These are phyloP conservation scores for Psettodes erumei DNA, from an alignment of 2,113 vertebrate species.

Conservation along the genomic window DNA sequence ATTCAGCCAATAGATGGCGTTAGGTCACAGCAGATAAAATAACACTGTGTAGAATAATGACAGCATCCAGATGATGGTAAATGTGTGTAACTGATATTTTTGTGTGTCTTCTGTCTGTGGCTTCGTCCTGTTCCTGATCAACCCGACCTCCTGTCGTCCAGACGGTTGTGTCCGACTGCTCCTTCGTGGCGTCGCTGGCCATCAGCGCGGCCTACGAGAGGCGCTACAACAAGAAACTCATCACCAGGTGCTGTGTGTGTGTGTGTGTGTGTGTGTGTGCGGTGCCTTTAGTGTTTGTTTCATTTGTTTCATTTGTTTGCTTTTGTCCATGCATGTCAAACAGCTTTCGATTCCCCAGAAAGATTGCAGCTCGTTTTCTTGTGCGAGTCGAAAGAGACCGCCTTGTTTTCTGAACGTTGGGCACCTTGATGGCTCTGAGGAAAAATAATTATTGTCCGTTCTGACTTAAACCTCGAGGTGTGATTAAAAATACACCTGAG, in stretches of 20 bases:
- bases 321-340: background rate
- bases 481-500: too few species aligned
- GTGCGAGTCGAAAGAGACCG: too few species aligned
- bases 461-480: too few species aligned
- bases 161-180: slow-evolving; percentile 99
- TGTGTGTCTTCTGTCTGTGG: background rate
- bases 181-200: slow-evolving; percentile 96
- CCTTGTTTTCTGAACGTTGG: too few species aligned
- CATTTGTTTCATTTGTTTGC: too few species aligned
- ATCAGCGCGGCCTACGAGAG: slow-evolving; percentile 98
- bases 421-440: too few species aligned
- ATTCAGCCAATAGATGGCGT: slow-evolving; percentile 35
- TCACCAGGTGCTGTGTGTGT: slow-evolving; percentile 91
- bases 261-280: too few species aligned
- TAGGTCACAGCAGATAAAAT: slow-evolving; percentile 4
- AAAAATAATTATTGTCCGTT: too few species aligned
- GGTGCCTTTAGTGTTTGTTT: too few species aligned
- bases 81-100: background rate
- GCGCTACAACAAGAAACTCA: slow-evolving; percentile 96
- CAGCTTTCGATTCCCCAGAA: too few species aligned
- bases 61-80: background rate
- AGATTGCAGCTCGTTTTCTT: too few species aligned
- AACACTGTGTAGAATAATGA: background rate
- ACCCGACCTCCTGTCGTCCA: slow-evolving; percentile 54
- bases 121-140: too few species aligned